Conservation (phyloP, 2,888 invertebrate genomes). For the Acleris literana region DNA sequence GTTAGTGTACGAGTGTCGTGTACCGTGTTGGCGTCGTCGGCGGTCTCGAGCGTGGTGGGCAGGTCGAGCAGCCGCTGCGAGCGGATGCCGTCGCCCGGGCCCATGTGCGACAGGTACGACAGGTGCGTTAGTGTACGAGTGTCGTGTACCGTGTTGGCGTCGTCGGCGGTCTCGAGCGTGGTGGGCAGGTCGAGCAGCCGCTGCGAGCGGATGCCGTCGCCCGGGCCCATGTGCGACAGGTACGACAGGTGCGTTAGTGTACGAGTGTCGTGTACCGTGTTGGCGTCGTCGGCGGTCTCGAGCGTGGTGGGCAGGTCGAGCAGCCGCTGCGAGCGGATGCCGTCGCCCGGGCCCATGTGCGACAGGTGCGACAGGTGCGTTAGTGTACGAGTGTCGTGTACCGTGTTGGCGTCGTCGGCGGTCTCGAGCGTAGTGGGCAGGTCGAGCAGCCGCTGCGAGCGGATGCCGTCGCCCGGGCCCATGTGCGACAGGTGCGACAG, state of each 20-base stretch:
- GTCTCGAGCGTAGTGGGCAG: constrained; percentile 89
- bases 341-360: constrained; percentile 99
- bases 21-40: constrained; percentile 51
- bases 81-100: constrained; percentile 97
- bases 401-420: constrained; percentile 53
- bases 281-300: constrained; percentile 65
- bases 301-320: constrained; percentile 93
- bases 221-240: constrained; percentile 99
- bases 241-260: too few relatives aligned
- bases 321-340: constrained; percentile 94
- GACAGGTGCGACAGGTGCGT: constrained; percentile 99
- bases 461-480: constrained; percentile 98
- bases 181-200: constrained; percentile 95
- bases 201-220: constrained; percentile 96
- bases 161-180: constrained; percentile 79
- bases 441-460: constrained; percentile 94
- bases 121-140: too few relatives aligned
- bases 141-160: constrained; percentile 35
- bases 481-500: constrained; percentile 99
- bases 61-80: constrained; percentile 95
- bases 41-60: constrained; percentile 87
- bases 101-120: constrained; percentile 99
- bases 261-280: too few relatives aligned
- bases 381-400: too few relatives aligned
- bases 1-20: too few relatives aligned